Conservation (phyloP, 1,140 invertebrate species). For the Aporrectodea caliginosa region DNA sequence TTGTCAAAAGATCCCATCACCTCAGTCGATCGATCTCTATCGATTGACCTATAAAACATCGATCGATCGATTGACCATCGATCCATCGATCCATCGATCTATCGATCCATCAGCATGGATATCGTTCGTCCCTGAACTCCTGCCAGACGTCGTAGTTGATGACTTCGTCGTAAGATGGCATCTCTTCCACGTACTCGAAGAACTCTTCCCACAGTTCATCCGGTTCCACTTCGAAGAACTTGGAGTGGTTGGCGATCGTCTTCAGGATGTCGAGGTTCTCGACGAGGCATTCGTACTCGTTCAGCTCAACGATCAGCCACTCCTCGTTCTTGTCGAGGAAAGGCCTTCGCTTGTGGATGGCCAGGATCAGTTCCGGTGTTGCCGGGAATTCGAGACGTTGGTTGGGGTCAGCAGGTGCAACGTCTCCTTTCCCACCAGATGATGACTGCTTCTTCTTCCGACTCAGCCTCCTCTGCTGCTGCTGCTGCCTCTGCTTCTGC, state of each 20-base stretch:
- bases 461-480: not conserved
- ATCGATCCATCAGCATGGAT: conserved; percentile 31
- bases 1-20: too few species aligned
- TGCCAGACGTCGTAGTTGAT: conserved; percentile 35
- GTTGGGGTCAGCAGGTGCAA: not conserved
- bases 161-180: conserved; percentile 30
- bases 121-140: conserved; percentile 33
- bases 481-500: not conserved
- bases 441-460: not conserved
- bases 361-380: conserved; percentile 32
- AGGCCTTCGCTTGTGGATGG: conserved; percentile 31
- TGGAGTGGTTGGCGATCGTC: conserved; percentile 32
- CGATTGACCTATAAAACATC: too few species aligned
- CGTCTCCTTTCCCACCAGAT: conserved; percentile 4
- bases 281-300: conserved; percentile 33
- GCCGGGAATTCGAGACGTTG: conserved; percentile 27
- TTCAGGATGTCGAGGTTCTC: conserved; percentile 29
- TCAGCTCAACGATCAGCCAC: conserved; percentile 34
- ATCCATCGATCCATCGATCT: too few species aligned
- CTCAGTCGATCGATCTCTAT: too few species aligned
- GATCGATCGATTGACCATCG: too few species aligned
- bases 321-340: conserved; percentile 31
- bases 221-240: conserved; percentile 35
- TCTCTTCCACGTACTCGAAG: conserved; percentile 36
- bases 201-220: conserved; percentile 35